Evolutionary conservation across 2,797 vertebrate genomes (phyloP), one percentile per base, ranked within the genome.

Genomic region (Typhlichthys subterraneus): DNA sequence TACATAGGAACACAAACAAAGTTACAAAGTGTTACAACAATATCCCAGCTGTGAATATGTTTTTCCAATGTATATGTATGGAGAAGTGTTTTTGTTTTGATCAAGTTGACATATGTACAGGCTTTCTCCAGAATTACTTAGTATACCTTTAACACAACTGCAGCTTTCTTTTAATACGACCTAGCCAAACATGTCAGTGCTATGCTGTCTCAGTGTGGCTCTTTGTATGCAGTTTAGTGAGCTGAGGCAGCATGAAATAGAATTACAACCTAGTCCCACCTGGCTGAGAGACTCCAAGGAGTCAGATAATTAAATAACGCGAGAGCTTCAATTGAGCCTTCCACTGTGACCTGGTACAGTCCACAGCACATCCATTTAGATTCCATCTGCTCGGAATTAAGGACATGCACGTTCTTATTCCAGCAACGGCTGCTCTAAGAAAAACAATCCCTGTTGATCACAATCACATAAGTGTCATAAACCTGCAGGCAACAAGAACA

Each of bases 311-410:
- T 89, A 73, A 88, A 89, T 86, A 80, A 85, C 57, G 80, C 73
- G 73, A 85, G 78, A 68, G 72, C 76, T 70, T 75, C 80, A 77
- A 79, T 86, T 85, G 75, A 84, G 82, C 79, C 79, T 79, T 87
- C 73, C 83, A 84, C 68, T 85, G 81, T 88, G 85, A 88, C 89
- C 86, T 69, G 42, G 49, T 76, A 69, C 84, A 85, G 83, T 86
- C 77, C 72, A 62, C 67, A 70, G 76, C 73, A 76, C 80, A 85
- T 87, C 82, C 69, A 87, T 86, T 89, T 87, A 81, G 76, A 77
- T 84, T 84, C 87, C 88, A 88, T 88, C 87, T 91, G 87, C 78
- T 87, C 74, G 58, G 75, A 83, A 87, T 88, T 81, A 86, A 67
- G 70, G 72, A 84, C 69, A 75, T 67, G 63, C 75, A 76, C 81